A percentile compares a stretch with the other conserved stretches of the same genome.
These are phyloP conservation scores for Cantharis flavilabris DNA, from an alignment of 2,888 invertebrate species.

Conservation along the genomic window DNA sequence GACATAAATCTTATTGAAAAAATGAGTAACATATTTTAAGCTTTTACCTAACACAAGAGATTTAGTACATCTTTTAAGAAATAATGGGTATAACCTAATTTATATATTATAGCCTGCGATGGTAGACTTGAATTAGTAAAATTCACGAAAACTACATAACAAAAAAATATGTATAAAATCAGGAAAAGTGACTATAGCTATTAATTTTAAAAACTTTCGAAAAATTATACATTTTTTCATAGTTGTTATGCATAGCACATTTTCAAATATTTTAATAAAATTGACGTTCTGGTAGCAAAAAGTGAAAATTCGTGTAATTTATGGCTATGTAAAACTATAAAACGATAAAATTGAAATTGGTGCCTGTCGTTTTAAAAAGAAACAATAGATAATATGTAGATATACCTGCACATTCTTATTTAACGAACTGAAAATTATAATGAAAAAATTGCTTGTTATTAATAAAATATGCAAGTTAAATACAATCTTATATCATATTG, in stretches of 20 bases:
- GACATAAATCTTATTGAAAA: neutral
- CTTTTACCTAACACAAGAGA: neutral
- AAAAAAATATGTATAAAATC: neutral
- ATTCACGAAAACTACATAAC: neutral
- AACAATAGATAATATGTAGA: no score
- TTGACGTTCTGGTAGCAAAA: neutral
- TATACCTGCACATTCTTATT: neutral
- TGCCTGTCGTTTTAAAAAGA: neutral
- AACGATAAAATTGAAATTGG: neutral
- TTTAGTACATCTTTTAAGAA: neutral
- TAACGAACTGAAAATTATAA: neutral
- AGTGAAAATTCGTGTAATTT: neutral
- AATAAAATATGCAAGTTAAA: neutral
- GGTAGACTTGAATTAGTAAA: neutral
- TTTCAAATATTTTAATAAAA: neutral
- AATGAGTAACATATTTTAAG: neutral
- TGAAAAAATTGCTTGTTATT: neutral
- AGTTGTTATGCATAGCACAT: neutral
- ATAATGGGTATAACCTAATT: neutral
- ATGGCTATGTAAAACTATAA: neutral
- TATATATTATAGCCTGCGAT: neutral
- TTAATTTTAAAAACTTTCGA: neutral
- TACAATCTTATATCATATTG: neutral
- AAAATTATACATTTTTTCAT: neutral
- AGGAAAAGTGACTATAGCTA: neutral